Evolutionary conservation across 2,888 invertebrate species (phyloP).

Genomic region (Pecten maximus): DNA sequence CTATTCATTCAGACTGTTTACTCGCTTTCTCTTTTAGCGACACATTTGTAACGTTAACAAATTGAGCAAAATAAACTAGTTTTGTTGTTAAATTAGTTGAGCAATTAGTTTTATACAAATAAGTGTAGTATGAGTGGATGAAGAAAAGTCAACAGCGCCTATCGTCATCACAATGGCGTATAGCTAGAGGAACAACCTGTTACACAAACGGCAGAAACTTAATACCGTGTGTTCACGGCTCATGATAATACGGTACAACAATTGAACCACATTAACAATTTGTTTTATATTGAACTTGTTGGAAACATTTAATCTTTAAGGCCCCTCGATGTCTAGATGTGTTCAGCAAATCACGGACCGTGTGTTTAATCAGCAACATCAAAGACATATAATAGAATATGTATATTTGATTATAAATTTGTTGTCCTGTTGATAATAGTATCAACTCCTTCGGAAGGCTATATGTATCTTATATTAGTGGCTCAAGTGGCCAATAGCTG

Average conservation of each 20-base stretch:
- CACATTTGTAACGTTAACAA: conserved; percentile 35
- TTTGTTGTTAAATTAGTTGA: conserved; percentile 43
- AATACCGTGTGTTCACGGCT: not conserved
- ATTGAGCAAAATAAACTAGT: conserved; percentile 32
- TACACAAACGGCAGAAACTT: conserved; percentile 13
- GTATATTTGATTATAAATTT: conserved; percentile 33
- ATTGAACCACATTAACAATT: conserved; percentile 19
- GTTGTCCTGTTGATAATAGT: conserved; percentile 22
- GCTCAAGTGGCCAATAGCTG: not conserved
- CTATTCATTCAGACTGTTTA: not conserved
- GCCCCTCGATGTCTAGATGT: conserved; percentile 27
- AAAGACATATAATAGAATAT: conserved; percentile 35
- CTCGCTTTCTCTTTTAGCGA: conserved; percentile 15
- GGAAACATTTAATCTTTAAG: conserved; percentile 23
- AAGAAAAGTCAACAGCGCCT: conserved; percentile 39
- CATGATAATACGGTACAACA: not conserved
- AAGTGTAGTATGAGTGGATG: conserved; percentile 40
- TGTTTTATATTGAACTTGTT: conserved; percentile 32
- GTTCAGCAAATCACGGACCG: conserved; percentile 1
- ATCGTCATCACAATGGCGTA: not conserved
- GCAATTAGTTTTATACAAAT: conserved; percentile 43
- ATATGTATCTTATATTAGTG: not conserved
- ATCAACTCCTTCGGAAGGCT: not conserved
- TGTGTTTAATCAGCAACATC: conserved; percentile 4
- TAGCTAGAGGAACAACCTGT: conserved; percentile 6